These are phyloP conservation scores for Caenorhabditis doughertyi DNA, from an alignment of 2,888 invertebrate genomes.

Conservation along the genomic window DNA sequence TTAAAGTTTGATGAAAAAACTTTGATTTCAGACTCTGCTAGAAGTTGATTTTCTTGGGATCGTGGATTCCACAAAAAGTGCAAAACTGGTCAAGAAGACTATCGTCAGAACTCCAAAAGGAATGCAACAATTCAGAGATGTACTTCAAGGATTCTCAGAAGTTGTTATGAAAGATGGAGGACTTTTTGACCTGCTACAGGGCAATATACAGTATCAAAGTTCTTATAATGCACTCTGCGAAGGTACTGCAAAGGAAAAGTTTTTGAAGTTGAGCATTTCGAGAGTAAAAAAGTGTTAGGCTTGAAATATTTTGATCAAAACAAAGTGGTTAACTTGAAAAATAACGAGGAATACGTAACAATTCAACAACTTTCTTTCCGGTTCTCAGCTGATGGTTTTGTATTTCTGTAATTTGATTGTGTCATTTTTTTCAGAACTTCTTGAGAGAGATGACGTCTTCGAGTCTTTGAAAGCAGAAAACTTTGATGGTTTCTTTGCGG, in stretches of 20 bases:
- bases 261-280: no score
- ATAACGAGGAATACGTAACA: background rate
- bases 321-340: no score
- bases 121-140: constrained; percentile 7
- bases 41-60: constrained; percentile 68
- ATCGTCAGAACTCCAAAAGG: constrained; percentile 50
- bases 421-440: constrained; percentile 57
- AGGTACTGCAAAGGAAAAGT: background rate
- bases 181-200: background rate
- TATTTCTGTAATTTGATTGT: no score
- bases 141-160: constrained; percentile 27
- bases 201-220: constrained; percentile 33
- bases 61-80: constrained; percentile 54
- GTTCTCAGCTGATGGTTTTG: no score
- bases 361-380: no score
- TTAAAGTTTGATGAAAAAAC: background rate
- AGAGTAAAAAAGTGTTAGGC: background rate
- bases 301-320: background rate
- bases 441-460: constrained; percentile 58
- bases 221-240: constrained; percentile 38
- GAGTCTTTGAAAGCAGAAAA: constrained; percentile 62
- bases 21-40: constrained; percentile 50
- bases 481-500: constrained; percentile 73
- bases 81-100: constrained; percentile 59
- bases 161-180: constrained; percentile 27